Base-by-base conservation (phyloP, 2,888 invertebrate genomes). In the Sarcophaga rosellei region DNA sequence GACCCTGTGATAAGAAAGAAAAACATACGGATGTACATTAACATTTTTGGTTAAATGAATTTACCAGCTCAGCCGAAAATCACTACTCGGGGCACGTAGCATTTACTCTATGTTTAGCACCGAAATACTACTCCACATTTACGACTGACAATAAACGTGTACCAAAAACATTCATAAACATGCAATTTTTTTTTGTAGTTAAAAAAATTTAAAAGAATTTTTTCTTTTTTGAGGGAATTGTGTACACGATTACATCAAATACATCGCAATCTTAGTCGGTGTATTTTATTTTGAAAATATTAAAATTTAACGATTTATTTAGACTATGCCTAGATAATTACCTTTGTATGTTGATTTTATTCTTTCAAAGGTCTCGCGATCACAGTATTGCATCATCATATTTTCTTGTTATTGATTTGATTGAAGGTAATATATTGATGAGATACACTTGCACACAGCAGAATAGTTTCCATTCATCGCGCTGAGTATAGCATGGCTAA, bases 71-170 rank as follows among this genome's bases (percentile, higher is more conserved):
- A 90, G 91, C 91, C 89, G 91, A 90, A 91, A 90, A 90, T 91
- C 90, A 89, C 88, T 89, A 89, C 90, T 88, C 91, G 88, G 86
- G 89, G 90, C 91, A 91, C 91, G 91, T 91, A 91, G 88, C 82
- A 74, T 66, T 73, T 72, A 81, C 83, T 85, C 73, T 82, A 87
- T 89, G 25, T 66, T 76, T 81, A 69, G 77, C 65, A 84, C 44
- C 53, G 77, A 78, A 84, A 45, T 53, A 75, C 72, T 53, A 57
- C 69, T 53, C 61, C 57, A 53, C 11, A 45, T 65, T 83, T 69
- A 68, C 69, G 70, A 66, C 63, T 20, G 57, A 35, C 21, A 76
- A 61, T 80, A 73, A 76, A 76, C 17, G 25, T 68, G 47, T 35
- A 76, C 15, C n/a, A 44, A 44, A 35, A 15, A 23, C 35, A 44